Base-by-base conservation (phyloP, 2,888 invertebrate genomes). In the Entomobrya multifasciata region DNA sequence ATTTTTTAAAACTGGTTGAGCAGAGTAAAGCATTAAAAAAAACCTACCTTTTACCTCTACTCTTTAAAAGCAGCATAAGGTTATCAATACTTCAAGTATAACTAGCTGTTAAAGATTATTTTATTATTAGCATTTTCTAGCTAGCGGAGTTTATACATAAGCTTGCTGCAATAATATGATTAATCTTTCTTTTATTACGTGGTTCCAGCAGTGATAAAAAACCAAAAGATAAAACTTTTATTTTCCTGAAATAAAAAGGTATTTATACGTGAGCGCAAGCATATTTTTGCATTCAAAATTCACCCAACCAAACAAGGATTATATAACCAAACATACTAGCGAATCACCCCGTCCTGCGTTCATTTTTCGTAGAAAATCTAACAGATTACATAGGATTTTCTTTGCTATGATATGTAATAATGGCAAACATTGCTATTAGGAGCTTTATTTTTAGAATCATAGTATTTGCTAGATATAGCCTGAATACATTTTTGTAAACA, bases 81-180 rank as follows among this genome's bases (percentile, higher is more conserved):
- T n/a, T n/a, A n/a, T n/a, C n/a, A n/a, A n/a, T n/a, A n/a, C n/a
- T n/a, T n/a, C n/a, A n/a, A n/a, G n/a, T n/a, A n/a, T n/a, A n/a
- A n/a, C n/a, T n/a, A n/a, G n/a, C n/a, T 36, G 65, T 41, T 17
- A n/a, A 65, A 30, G 65, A 65, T 65, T 65, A 65, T 65, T 65
- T 65, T 65, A 65, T 65, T 65, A 65, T 17, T 65, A 65, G 65
- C 25, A 65, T n/a, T 65, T 65, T 65, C n/a, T n/a, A n/a, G n/a
- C n/a, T n/a, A n/a, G n/a, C n/a, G n/a, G n/a, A n/a, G n/a, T n/a
- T n/a, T n/a, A n/a, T n/a, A n/a, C n/a, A n/a, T n/a, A n/a, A n/a
- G n/a, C n/a, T n/a, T n/a, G 17, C 65, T 65, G 65, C 30, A 65
- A 65, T 65, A 47, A 70, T 44, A 44, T 65, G 65, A 70, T 47